A percentile compares a stretch with the other conserved stretches of the same genome.
Evolutionary conservation across 2,113 vertebrate species (phyloP).

Genomic region (Falco punctatus): DNA sequence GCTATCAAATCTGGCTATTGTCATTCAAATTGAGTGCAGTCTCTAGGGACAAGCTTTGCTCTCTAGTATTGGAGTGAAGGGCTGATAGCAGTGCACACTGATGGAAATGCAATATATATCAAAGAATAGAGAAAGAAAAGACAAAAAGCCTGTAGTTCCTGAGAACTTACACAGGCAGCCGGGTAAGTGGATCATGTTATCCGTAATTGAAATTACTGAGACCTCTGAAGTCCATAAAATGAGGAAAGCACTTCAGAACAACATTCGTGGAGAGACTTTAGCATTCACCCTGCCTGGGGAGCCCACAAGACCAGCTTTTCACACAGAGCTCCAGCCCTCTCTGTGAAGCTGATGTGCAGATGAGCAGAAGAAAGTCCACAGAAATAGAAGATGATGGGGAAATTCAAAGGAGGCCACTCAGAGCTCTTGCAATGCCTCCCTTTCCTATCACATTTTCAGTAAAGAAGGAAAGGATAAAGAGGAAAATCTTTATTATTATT

Average conservation of each 20-base stretch:
- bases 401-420: not conserved
- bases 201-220: not conserved
- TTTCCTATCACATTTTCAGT: not conserved
- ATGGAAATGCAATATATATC: not conserved
- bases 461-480: not conserved
- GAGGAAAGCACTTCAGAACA: constrained; percentile 12
- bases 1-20: not conserved
- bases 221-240: constrained; percentile 20
- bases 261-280: not conserved
- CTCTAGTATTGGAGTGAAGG: not conserved
- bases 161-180: not conserved
- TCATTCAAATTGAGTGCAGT: not conserved
- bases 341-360: not conserved
- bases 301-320: not conserved
- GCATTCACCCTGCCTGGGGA: not conserved
- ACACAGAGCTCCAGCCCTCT: not conserved
- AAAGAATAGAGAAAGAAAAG: not conserved
- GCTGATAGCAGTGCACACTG: not conserved
- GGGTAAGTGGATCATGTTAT: constrained; percentile 9
- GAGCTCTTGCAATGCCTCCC: not conserved
- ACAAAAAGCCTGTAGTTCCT: not conserved
- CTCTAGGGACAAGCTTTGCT: not conserved
- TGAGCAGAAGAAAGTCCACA: not conserved
- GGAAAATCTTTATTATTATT: not conserved
- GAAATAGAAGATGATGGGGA: not conserved